Percentiles rank a stretch among this genome's conserved stretches.
These are phyloP conservation scores for Marasmarcha lunaedactyla DNA, from an alignment of 2,888 invertebrate genomes.

Conservation along the genomic window DNA sequence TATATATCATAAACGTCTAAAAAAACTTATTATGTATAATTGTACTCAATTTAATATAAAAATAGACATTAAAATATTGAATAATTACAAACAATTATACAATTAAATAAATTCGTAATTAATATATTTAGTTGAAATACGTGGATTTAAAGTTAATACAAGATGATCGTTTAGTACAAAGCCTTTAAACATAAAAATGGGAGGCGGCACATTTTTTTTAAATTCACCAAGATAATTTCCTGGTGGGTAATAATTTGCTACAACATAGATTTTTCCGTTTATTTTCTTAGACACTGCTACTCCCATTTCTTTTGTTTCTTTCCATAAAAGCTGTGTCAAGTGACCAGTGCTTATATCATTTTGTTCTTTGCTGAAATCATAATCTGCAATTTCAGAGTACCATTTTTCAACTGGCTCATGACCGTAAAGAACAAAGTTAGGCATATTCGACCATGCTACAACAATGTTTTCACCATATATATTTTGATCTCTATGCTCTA, in stretches of 20 bases:
- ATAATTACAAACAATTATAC: too few species aligned
- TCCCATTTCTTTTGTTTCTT: constrained; percentile 78
- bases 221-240: constrained; percentile 88
- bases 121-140: too few species aligned
- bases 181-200: too few species aligned
- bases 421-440: constrained; percentile 74
- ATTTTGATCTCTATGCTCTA: constrained; percentile 81
- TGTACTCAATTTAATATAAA: too few species aligned
- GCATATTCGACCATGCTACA: constrained; percentile 79
- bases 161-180: too few species aligned
- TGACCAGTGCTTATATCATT: constrained; percentile 79
- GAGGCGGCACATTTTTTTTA: constrained; percentile 79
- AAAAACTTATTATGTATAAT: too few species aligned
- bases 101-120: too few species aligned
- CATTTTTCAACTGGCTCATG: constrained; percentile 82
- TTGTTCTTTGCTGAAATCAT: constrained; percentile 75
- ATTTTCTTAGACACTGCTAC: constrained; percentile 79
- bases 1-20: too few species aligned
- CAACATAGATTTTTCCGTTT: constrained; percentile 84
- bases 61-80: too few species aligned
- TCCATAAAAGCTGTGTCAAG: constrained; percentile 89
- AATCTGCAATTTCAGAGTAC: constrained; percentile 80
- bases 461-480: constrained; percentile 89
- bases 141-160: too few species aligned
- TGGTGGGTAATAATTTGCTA: constrained; percentile 91